Evolutionary conservation across 2,888 invertebrate species (phyloP), one percentile per base, ranked within the genome.

Genomic region (Agrilus mali): DNA sequence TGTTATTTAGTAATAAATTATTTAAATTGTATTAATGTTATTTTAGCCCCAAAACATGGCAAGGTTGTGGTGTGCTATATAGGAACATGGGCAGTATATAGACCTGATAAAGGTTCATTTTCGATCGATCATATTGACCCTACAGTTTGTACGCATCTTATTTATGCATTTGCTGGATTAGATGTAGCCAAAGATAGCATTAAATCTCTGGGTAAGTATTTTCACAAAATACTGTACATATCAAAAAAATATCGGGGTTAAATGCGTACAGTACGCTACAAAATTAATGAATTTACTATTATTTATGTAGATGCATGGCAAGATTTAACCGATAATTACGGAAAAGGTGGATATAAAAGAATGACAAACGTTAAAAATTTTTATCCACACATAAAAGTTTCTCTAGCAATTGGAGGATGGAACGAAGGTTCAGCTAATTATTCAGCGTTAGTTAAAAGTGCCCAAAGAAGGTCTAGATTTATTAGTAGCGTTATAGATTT

Each of bases 331-430:
- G 82, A 82, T 37, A 73, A 82, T 54, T 81, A 80, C 50, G 88
- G 87, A 22, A 79, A 79, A 65, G 78, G 76, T 20, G 80, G 79
- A 10, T 86, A 77, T 62, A 78, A 76, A 49, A 75, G 80, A 13
- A 65, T 86, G 43, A 83, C 83, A 0, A 67, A 67, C 0, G 59
- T 88, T 0, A 83, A 82, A 53, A 62, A 72, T 38, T 69, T 70
- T 10, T 77, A 83, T 63, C 83, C 86, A 0, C 80, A 82, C 54
- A 61, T 92, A 36, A 82, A 78, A 61, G 61, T 68, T 2, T 76
- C 80, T 3, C 62, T 92, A 10, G 90, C 88, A 1, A 84, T 93
- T 33, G 92, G 92, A 0, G 92, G 92, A 0, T 92, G 92, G 92
- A 90, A 89, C 61, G 89, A 92, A 60, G 90, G 89, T 0, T 89